Conservation (phyloP, 2,797 vertebrate genomes). For the Pseudomugil tenellus region DNA sequence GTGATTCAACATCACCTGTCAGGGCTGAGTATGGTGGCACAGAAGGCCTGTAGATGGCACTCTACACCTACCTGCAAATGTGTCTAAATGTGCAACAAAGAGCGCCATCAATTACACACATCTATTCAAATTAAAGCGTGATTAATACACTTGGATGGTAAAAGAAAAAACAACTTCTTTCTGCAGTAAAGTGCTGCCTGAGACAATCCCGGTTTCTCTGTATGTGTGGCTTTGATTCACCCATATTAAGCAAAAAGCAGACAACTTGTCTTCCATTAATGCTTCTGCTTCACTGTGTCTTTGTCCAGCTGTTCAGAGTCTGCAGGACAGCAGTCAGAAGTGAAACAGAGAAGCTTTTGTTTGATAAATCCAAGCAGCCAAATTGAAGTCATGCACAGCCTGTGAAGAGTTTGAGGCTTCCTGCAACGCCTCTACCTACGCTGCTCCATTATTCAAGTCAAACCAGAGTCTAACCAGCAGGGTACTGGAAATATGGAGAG, state of each 20-base stretch:
- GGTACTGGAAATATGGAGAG: conserved; percentile 59
- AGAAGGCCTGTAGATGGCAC: conserved; percentile 34
- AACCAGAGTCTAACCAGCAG: conserved; percentile 49
- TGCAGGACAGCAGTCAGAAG: conserved; percentile 36
- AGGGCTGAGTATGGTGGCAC: not conserved
- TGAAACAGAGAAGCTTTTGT: conserved; percentile 72
- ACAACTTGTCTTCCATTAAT: conserved; percentile 71
- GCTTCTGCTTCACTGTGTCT: conserved; percentile 24
- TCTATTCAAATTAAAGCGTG: not conserved
- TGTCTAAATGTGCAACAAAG: not conserved
- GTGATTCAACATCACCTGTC: not conserved
- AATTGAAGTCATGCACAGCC: conserved; percentile 73
- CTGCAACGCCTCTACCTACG: conserved; percentile 2
- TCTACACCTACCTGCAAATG: not conserved
- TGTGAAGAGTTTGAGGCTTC: conserved; percentile 28
- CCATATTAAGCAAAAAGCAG: conserved; percentile 66
- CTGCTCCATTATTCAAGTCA: conserved; percentile 28
- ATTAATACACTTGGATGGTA: not conserved
- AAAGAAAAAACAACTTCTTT: not conserved
- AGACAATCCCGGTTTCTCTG: not conserved
- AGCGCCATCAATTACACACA: not conserved
- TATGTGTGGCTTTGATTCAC: conserved; percentile 50
- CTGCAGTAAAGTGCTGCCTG: not conserved
- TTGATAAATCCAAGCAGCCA: conserved; percentile 36
- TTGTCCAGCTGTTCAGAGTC: conserved; percentile 37